Conservation (phyloP, 2,888 invertebrate genomes). For the Elegia similella region DNA sequence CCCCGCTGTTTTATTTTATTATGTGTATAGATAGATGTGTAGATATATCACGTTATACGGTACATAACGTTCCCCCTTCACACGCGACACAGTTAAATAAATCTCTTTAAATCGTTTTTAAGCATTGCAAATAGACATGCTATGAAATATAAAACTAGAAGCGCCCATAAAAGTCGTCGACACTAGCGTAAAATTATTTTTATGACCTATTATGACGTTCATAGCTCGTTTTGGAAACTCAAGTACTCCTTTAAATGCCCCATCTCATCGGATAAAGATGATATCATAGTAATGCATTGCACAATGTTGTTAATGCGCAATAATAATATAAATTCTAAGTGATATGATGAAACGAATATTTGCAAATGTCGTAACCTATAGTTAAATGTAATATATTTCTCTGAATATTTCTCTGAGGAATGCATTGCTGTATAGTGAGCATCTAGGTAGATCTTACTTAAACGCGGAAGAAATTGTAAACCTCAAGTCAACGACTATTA, state of each 20-base stretch:
- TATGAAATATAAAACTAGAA: not conserved
- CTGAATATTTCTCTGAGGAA: too few species aligned
- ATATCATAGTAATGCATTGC: constrained; percentile 20
- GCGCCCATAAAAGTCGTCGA: constrained; percentile 50
- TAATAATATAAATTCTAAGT: not conserved
- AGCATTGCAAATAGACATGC: not conserved
- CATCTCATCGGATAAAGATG: constrained; percentile 23
- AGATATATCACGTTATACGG: too few species aligned
- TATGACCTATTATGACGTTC: constrained; percentile 44
- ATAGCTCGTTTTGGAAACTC: constrained; percentile 43
- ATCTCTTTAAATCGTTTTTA: not conserved
- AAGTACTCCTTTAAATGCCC: constrained; percentile 34
- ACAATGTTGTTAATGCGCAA: constrained; percentile 7
- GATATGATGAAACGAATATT: not conserved
- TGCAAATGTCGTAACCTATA: not conserved
- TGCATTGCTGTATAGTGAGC: too few species aligned
- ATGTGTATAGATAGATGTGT: too few species aligned
- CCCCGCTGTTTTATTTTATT: too few species aligned
- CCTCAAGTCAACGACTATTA: too few species aligned
- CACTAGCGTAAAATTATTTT: constrained; percentile 55
- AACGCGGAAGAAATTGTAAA: too few species aligned
- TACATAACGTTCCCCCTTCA: not conserved
- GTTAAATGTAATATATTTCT: too few species aligned
- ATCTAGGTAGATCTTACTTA: too few species aligned
- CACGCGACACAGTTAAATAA: not conserved